phyloP scores from a whole-genome alignment of 2,797 vertebrate species.

The Spea hammondii region DNA sequence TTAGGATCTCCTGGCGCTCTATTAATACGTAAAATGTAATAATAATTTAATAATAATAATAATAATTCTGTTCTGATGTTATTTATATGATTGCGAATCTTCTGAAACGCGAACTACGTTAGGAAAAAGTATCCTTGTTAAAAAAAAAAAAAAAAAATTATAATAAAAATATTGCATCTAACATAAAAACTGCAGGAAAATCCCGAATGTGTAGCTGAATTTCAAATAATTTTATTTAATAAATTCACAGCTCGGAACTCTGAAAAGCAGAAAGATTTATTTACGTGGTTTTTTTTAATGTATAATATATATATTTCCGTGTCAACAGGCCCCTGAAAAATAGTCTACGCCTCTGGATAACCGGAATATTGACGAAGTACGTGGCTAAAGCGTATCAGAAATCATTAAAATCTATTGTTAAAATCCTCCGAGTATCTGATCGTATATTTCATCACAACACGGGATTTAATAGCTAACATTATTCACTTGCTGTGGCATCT shows the following conservation, averaged over 20 bases:
- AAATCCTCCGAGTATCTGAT: conserved; percentile 39
- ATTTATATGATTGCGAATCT: too few species aligned
- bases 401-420: conserved; percentile 39
- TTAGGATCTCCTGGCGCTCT: too few species aligned
- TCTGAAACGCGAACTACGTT: too few species aligned
- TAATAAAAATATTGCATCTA: too few species aligned
- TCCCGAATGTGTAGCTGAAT: neutral
- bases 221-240: neutral
- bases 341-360: conserved; percentile 12
- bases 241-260: neutral
- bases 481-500: conserved; percentile 17
- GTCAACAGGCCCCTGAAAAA: conserved; percentile 25
- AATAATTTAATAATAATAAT: too few species aligned
- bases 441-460: conserved; percentile 28
- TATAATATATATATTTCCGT: neutral
- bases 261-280: conserved; percentile 23
- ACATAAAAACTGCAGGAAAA: neutral
- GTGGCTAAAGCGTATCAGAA: conserved; percentile 33
- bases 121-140: too few species aligned
- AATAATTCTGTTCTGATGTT: too few species aligned
- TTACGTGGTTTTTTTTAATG: neutral
- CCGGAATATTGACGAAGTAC: conserved; percentile 21
- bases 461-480: conserved; percentile 29
- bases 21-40: too few species aligned
- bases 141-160: too few species aligned